Percentiles rank a stretch among this genome's conserved stretches.
These are phyloP conservation scores for Clepsis dumicolana DNA, from an alignment of 2,888 invertebrate genomes.

Conservation along the genomic window DNA sequence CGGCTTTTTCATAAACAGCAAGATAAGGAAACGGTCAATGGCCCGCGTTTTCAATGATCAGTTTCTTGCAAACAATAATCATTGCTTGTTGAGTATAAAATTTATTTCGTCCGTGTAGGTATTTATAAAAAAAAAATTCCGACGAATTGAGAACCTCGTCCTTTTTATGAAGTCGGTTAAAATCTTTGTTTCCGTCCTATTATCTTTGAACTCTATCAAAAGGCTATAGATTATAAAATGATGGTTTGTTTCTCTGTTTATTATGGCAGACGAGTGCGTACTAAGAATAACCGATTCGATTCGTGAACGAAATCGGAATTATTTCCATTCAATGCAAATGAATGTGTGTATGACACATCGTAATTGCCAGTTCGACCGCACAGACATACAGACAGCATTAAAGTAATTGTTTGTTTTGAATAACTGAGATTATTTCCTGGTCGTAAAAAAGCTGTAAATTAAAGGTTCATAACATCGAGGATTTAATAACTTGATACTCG, in stretches of 20 bases:
- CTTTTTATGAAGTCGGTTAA: no score
- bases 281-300: conserved; percentile 50
- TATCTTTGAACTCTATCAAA: not conserved
- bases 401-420: conserved; percentile 15
- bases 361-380: conserved; percentile 21
- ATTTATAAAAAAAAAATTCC: no score
- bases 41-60: no score
- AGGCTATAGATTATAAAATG: not conserved
- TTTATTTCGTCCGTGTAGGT: no score
- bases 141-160: no score
- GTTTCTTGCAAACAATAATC: no score
- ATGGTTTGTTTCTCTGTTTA: conserved; percentile 46
- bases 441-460: conserved; percentile 9
- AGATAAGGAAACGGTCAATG: no score
- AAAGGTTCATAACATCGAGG: not conserved
- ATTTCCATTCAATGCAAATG: conserved; percentile 71
- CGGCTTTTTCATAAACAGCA: no score
- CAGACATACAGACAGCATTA: conserved; percentile 1
- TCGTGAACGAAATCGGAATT: conserved; percentile 57
- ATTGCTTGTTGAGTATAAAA: no score
- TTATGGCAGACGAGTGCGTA: conserved; percentile 52
- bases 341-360: conserved; percentile 52
- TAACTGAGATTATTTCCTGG: conserved; percentile 26
- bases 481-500: not conserved
- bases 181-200: no score